phyloP scores from a whole-genome alignment of 1,140 invertebrate species.

The Neelides sp. region DNA sequence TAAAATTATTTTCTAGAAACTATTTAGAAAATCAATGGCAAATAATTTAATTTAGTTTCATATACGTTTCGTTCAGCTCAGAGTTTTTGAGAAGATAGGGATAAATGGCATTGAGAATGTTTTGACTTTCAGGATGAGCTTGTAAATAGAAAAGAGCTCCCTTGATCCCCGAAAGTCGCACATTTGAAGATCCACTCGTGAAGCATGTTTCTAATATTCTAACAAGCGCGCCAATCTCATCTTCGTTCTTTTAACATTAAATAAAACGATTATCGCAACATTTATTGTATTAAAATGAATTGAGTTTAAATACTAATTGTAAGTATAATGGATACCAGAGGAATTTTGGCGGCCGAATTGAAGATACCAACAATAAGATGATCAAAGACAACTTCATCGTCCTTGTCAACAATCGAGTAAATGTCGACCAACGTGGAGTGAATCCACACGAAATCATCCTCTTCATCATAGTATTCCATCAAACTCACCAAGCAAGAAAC shows the following conservation, averaged over 20 bases:
- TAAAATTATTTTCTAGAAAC: neutral
- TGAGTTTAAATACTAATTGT: neutral
- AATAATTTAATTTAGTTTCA: no score
- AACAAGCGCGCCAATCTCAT: conserved; percentile 11
- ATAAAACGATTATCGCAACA: neutral
- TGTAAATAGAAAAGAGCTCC: conserved; percentile 23
- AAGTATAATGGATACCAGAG: conserved; percentile 9
- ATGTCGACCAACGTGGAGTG: conserved; percentile 25
- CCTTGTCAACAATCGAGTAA: conserved; percentile 27
- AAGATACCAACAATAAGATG: conserved; percentile 28
- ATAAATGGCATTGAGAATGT: conserved; percentile 19
- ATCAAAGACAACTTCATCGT: conserved; percentile 26
- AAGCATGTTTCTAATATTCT: conserved; percentile 21
- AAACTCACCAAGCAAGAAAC: conserved; percentile 22
- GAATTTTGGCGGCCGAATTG: conserved; percentile 23
- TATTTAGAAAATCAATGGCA: neutral
- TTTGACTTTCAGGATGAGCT: conserved; percentile 17
- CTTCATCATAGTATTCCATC: conserved; percentile 29
- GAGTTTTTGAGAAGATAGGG: conserved; percentile 23
- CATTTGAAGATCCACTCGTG: conserved; percentile 13
- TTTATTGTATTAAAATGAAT: neutral
- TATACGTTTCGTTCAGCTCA: conserved; percentile 25
- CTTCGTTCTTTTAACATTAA: conserved; percentile 13
- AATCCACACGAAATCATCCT: conserved; percentile 22
- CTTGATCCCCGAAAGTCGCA: conserved; percentile 16